Conservation (phyloP, 2,797 vertebrate genomes). For the Neostethus bicornis region DNA sequence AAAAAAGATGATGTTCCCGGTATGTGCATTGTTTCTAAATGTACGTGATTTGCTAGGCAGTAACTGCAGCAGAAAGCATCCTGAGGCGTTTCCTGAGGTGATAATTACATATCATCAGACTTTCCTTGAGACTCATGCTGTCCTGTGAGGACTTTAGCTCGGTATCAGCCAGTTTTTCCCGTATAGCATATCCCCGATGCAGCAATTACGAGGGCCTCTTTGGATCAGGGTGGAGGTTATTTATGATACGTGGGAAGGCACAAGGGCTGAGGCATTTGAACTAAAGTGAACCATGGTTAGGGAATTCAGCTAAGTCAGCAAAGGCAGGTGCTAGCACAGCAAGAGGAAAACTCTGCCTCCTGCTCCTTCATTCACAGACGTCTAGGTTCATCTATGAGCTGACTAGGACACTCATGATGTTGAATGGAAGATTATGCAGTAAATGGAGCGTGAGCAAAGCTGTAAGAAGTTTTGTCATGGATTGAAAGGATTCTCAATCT, state of each 20-base stretch:
- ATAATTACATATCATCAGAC: conserved; percentile 64
- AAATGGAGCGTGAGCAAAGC: conserved; percentile 14
- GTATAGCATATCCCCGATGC: conserved; percentile 60
- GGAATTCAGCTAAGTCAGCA: conserved; percentile 68
- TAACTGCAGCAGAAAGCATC: conserved; percentile 41
- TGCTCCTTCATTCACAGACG: conserved; percentile 45
- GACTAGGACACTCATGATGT: conserved; percentile 29
- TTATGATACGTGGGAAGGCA: conserved; percentile 72
- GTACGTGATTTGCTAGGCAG: conserved; percentile 20
- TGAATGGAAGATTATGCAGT: conserved; percentile 19
- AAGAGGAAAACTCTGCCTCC: conserved; percentile 59
- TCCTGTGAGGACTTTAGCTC: conserved; percentile 64
- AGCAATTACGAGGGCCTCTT: conserved; percentile 62
- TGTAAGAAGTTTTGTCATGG: background rate
- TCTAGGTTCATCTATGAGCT: conserved; percentile 40
- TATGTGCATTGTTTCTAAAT: conserved; percentile 18
- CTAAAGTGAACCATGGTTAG: conserved; percentile 65
- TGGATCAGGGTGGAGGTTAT: conserved; percentile 64
- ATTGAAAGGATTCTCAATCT: background rate
- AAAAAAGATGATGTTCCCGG: background rate
- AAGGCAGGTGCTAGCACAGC: conserved; percentile 64
- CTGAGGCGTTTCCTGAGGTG: conserved; percentile 52
- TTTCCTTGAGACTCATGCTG: conserved; percentile 44
- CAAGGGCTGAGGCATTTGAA: conserved; percentile 63
- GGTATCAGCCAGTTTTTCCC: conserved; percentile 46